phyloP scores from a whole-genome alignment of 2,888 invertebrate species.

The Agriopis marginaria region DNA sequence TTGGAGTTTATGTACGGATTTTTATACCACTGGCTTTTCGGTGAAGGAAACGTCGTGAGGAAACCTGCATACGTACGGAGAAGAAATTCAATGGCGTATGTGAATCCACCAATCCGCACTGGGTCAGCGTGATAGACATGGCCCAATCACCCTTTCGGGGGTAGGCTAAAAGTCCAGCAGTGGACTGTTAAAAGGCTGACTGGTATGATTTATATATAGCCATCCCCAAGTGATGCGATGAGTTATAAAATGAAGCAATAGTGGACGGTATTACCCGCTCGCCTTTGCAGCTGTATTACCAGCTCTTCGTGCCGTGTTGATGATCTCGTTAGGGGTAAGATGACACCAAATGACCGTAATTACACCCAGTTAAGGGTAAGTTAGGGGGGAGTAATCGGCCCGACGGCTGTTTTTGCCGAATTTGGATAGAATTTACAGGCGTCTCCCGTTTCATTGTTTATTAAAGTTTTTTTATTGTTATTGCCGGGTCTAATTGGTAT shows the following conservation, averaged over 20 bases:
- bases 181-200: too few species aligned
- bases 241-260: conserved; percentile 39
- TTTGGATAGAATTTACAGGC: conserved; percentile 60
- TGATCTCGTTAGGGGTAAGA: conserved; percentile 81
- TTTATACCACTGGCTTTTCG: too few species aligned
- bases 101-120: too few species aligned
- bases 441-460: conserved; percentile 73
- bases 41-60: too few species aligned
- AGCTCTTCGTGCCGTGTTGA: conserved; percentile 58
- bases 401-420: conserved; percentile 69
- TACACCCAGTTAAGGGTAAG: conserved; percentile 68
- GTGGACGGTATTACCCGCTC: conserved; percentile 42
- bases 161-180: too few species aligned
- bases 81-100: too few species aligned
- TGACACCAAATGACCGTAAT: conserved; percentile 83
- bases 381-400: conserved; percentile 67
- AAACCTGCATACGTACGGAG: too few species aligned
- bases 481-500: conserved; percentile 62
- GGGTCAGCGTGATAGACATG: too few species aligned
- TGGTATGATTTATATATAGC: too few species aligned
- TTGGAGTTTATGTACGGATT: too few species aligned
- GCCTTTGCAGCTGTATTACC: conserved; percentile 44
- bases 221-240: conserved; percentile 1
- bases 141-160: too few species aligned
- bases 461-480: conserved; percentile 80